Conservation (phyloP, 2,888 invertebrate species). For the Clistopyga incitator region DNA sequence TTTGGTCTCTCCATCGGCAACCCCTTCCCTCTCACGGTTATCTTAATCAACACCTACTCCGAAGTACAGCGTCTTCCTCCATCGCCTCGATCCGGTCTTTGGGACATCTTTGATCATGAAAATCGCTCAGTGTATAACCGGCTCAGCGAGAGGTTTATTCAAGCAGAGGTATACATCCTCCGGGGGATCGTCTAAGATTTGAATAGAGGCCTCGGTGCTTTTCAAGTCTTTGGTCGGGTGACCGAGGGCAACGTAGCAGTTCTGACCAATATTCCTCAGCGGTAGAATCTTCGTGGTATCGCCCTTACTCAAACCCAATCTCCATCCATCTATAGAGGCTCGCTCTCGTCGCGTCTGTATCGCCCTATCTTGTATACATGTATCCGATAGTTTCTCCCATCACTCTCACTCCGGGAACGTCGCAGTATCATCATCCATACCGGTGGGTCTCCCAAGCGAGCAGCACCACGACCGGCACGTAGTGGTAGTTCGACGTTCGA, state of each 20-base stretch:
- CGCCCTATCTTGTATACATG: slow-evolving; percentile 25
- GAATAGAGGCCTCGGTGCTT: slow-evolving; percentile 79
- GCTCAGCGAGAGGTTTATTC: slow-evolving; percentile 45
- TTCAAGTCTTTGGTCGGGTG: slow-evolving; percentile 77
- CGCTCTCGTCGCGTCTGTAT: slow-evolving; percentile 32
- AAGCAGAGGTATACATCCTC: slow-evolving; percentile 16
- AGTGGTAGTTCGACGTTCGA: slow-evolving; percentile 64
- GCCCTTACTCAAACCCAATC: slow-evolving; percentile 30
- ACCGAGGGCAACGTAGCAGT: slow-evolving; percentile 26
- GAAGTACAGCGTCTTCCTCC: slow-evolving; percentile 29
- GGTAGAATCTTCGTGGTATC: slow-evolving; percentile 40
- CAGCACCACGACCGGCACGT: slow-evolving; percentile 5
- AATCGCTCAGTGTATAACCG: slow-evolving; percentile 72
- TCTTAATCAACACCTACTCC: slow-evolving; percentile 48
- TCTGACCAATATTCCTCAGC: slow-evolving; percentile 59
- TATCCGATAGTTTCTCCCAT: slow-evolving; percentile 7
- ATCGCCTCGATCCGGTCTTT: slow-evolving; percentile 45
- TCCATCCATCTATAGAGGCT: slow-evolving; percentile 31
- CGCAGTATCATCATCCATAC: slow-evolving; percentile 11
- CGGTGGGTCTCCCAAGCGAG: slow-evolving; percentile 36
- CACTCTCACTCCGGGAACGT: slow-evolving; percentile 24
- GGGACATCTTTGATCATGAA: slow-evolving; percentile 82
- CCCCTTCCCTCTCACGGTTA: background rate
- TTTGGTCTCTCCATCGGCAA: slow-evolving; percentile 9
- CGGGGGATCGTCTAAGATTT: slow-evolving; percentile 77